These are phyloP conservation scores for Willowsia nigromaculata DNA, from an alignment of 2,888 invertebrate species.

Conservation along the genomic window DNA sequence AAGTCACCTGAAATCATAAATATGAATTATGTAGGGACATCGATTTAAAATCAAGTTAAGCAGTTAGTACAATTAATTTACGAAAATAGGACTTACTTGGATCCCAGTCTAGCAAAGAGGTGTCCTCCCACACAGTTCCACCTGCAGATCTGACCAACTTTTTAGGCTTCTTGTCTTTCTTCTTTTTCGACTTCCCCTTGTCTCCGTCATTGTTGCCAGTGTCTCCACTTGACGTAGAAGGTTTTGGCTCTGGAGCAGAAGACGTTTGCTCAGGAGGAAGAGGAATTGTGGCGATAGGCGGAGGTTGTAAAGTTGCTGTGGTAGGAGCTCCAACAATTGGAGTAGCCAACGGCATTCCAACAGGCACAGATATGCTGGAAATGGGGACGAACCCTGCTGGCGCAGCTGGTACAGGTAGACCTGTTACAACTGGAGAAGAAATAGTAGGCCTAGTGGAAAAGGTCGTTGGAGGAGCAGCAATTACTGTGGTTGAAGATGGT, in stretches of 20 bases:
- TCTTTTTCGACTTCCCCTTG: slow-evolving; percentile 79
- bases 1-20: slow-evolving; percentile 89
- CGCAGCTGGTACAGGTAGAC: slow-evolving; percentile 32
- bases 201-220: slow-evolving; percentile 61
- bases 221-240: slow-evolving; percentile 69
- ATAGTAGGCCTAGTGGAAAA: slow-evolving; percentile 33
- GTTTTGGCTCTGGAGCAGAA: slow-evolving; percentile 65
- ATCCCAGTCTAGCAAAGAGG: slow-evolving; percentile 96
- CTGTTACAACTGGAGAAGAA: slow-evolving; percentile 7
- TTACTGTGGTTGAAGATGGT: not conserved
- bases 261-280: slow-evolving; percentile 42
- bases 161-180: slow-evolving; percentile 84
- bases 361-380: not conserved
- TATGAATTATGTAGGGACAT: not conserved
- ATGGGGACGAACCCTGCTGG: slow-evolving; percentile 32
- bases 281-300: slow-evolving; percentile 33
- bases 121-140: slow-evolving; percentile 97
- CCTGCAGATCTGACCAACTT: slow-evolving; percentile 95
- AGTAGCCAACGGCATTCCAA: slow-evolving; percentile 25
- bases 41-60: no score
- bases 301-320: not conserved
- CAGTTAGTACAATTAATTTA: no score
- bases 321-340: slow-evolving; percentile 11
- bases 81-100: slow-evolving; percentile 83
- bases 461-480: slow-evolving; percentile 32